phyloP scores from a whole-genome alignment of 64 coral and sea anemone species.

The Montipora foliosa region DNA sequence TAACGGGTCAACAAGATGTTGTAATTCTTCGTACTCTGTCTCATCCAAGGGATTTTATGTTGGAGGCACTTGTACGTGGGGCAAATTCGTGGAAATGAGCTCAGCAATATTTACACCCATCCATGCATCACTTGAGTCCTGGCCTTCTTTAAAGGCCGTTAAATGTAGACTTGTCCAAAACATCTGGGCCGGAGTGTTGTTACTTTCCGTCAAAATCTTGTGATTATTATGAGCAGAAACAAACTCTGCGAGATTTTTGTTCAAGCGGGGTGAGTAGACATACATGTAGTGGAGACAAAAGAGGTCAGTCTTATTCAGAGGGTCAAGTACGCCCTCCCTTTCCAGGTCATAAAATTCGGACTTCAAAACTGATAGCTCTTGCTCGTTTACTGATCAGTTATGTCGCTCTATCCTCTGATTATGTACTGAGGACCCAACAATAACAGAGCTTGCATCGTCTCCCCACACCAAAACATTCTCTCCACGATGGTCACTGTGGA shows the following conservation, averaged over 20 bases:
- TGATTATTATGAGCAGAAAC: constrained; percentile 56
- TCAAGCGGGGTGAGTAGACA: constrained; percentile 44
- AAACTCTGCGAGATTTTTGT: constrained; percentile 35
- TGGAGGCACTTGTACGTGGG: constrained; percentile 29
- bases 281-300: constrained; percentile 45
- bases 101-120: constrained; percentile 41
- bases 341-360: constrained; percentile 60
- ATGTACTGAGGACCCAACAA: constrained; percentile 21
- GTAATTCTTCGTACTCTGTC: neutral
- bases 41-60: constrained; percentile 30
- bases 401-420: constrained; percentile 69
- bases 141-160: constrained; percentile 11
- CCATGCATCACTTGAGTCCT: neutral
- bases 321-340: constrained; percentile 43
- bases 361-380: constrained; percentile 20
- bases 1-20: constrained; percentile 16
- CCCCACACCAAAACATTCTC: constrained; percentile 37
- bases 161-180: constrained; percentile 38
- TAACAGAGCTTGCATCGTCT: neutral
- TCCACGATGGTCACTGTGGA: constrained; percentile 25
- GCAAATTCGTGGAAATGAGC: constrained; percentile 24
- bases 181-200: neutral
- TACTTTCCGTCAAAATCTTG: constrained; percentile 32
- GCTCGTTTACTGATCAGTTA: constrained; percentile 50
- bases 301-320: constrained; percentile 51